Evolutionary conservation across 2,888 invertebrate genomes (phyloP), one percentile per base, ranked within the genome.

Genomic region (Amblyjoppa fuscipennis): DNA sequence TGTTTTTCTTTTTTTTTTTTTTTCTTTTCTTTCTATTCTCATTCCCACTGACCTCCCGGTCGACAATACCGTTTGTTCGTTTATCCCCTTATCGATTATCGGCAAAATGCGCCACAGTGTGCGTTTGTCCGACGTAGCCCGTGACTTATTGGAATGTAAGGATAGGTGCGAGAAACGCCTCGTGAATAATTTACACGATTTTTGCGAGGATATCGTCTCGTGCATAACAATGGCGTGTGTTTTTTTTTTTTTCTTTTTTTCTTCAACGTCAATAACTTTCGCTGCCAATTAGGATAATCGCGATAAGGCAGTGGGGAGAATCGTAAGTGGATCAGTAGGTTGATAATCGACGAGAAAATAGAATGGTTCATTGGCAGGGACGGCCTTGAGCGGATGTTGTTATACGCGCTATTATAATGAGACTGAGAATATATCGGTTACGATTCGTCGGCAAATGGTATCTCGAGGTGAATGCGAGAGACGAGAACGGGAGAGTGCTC

Each of bases 241-340:
- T 49, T 16, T 13, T 49, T 41, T 41, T 61, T 41, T 71, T n/a
- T 49, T 49, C 13, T 49, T 16, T 49, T 49, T 49, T 0, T 41
- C 25, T 73, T 41, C 16, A 87, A 79, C 83, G 83, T 85, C 87
- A 84, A 89, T 83, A 89, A 90, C 90, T 89, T 89, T 90, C 90
- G 89, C 90, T 82, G 85, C 81, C 87, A 89, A 89, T 90, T 85
- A 81, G 81, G 61, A 81, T 82, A 69, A 81, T 81, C 38, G 66
- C 45, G 75, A 83, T 80, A 31, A 34, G 64, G 28, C 61, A 61
- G 13, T 31, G 28, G 61, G 13, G n/a, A 45, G 64, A 6, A 53
- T 61, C 41, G 28, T 31, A 85, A 74, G 78, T 85, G 78, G 85
- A 77, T 85, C 81, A 85, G 74, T 85, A 38, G 85, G 85, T 81